Percentiles rank a stretch among this genome's conserved stretches.
phyloP scores from a whole-genome alignment of 2,797 vertebrate genomes.

The Rhodeus uyekii region DNA sequence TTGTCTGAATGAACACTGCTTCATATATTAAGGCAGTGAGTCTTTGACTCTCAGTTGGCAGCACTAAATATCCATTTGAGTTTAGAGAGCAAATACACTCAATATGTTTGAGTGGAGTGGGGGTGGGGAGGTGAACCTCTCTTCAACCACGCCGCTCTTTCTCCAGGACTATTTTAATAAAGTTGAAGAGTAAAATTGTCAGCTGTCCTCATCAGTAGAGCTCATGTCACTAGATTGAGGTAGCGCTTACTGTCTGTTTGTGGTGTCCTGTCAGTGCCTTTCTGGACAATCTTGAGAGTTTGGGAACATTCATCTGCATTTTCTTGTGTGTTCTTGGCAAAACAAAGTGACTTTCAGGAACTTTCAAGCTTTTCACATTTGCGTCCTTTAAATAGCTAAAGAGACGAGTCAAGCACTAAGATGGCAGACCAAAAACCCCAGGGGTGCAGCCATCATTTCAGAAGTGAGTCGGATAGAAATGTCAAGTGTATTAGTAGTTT shows the following conservation, averaged over 20 bases:
- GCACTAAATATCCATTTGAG: background rate
- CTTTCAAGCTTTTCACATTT: constrained; percentile 10
- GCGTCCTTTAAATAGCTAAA: constrained; percentile 24
- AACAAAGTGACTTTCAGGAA: constrained; percentile 11
- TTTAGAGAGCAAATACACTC: background rate
- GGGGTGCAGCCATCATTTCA: background rate
- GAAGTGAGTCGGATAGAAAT: background rate
- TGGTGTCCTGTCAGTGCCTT: background rate
- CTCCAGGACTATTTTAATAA: background rate
- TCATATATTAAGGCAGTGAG: constrained; percentile 19
- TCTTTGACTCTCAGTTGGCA: background rate
- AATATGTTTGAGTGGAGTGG: too few relatives aligned
- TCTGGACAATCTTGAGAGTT: constrained; percentile 4
- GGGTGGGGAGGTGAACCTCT: background rate
- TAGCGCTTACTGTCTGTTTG: constrained; percentile 6
- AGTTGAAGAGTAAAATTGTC: background rate
- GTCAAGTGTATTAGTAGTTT: background rate
- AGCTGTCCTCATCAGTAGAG: background rate
- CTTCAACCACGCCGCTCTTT: background rate
- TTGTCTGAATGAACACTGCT: background rate
- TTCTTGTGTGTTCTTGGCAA: constrained; percentile 12
- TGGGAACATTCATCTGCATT: background rate
- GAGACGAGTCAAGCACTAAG: constrained; percentile 11
- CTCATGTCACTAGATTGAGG: constrained; percentile 19
- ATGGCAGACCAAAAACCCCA: background rate